Evolutionary conservation across 2,797 vertebrate species (phyloP).

Genomic region (Coracias cyanogaster): DNA sequence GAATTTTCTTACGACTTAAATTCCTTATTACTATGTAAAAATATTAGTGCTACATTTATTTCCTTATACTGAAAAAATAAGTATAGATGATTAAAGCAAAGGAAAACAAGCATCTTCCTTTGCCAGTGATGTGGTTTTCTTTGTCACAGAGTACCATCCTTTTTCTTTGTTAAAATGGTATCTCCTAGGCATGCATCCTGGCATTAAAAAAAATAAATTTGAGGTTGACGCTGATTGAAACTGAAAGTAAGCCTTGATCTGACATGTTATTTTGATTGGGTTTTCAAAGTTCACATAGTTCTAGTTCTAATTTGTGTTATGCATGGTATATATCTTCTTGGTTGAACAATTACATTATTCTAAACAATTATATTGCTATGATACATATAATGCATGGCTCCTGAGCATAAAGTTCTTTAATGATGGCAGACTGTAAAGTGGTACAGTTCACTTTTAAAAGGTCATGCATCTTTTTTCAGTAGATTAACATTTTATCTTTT

Average conservation of each 20-base stretch:
- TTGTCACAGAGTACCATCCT: neutral
- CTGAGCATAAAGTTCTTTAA: conserved; percentile 65
- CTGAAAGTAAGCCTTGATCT: neutral
- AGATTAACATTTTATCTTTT: conserved; percentile 87
- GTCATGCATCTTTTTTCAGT: conserved; percentile 79
- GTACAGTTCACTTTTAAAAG: conserved; percentile 72
- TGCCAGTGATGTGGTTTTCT: neutral
- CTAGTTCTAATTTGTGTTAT: conserved; percentile 45
- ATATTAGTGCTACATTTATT: neutral
- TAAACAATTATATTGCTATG: conserved; percentile 69
- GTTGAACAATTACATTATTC: conserved; percentile 65
- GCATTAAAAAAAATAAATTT: conserved; percentile 39
- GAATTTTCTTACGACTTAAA: neutral
- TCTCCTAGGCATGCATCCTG: neutral
- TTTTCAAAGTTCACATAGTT: conserved; percentile 45
- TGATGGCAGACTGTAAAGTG: conserved; percentile 44
- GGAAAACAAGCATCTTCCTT: neutral
- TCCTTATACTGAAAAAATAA: neutral
- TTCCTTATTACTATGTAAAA: neutral
- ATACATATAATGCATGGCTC: conserved; percentile 60
- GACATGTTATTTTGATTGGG: conserved; percentile 35
- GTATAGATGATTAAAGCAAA: neutral
- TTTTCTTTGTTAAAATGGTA: neutral
- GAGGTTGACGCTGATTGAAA: conserved; percentile 43
- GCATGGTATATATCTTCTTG: conserved; percentile 3